Evolutionary conservation across 2,797 vertebrate species (phyloP).

Genomic region (Lerista edwardsae): DNA sequence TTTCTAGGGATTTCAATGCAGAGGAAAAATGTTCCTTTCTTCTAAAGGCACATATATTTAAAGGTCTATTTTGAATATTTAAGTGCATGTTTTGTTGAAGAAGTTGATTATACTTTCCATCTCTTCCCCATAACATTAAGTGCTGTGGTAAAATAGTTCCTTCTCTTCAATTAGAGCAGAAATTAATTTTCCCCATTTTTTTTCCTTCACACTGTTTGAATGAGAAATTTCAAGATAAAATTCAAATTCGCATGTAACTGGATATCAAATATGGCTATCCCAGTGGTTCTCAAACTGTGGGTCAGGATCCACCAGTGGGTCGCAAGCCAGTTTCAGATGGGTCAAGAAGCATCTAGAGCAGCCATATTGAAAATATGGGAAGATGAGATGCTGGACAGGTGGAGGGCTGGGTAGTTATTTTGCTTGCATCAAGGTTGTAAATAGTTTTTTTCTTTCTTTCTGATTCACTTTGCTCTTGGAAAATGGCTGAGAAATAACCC

Average conservation of each 20-base stretch:
- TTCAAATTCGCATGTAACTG: background rate
- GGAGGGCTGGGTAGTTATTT: too few species aligned
- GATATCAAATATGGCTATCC: too few species aligned
- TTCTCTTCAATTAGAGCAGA: background rate
- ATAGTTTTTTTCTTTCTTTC: too few species aligned
- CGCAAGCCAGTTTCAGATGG: too few species aligned
- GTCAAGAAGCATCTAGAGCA: too few species aligned
- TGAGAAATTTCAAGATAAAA: background rate
- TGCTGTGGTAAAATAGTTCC: background rate
- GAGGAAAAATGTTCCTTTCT: background rate
- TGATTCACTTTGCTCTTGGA: too few species aligned
- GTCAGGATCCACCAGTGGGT: too few species aligned
- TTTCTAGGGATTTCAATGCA: background rate
- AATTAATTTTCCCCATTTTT: background rate
- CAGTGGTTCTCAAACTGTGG: too few species aligned
- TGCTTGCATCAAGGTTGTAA: too few species aligned
- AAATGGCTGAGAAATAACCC: too few species aligned
- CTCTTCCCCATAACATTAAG: fast-evolving
- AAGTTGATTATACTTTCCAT: fast-evolving
- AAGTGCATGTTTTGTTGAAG: background rate
- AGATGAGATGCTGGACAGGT: too few species aligned
- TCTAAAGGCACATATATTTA: background rate
- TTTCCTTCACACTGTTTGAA: background rate
- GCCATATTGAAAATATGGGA: too few species aligned
- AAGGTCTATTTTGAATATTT: background rate